phyloP scores from a whole-genome alignment of 2,888 invertebrate species.

The Dryococelus australis region DNA sequence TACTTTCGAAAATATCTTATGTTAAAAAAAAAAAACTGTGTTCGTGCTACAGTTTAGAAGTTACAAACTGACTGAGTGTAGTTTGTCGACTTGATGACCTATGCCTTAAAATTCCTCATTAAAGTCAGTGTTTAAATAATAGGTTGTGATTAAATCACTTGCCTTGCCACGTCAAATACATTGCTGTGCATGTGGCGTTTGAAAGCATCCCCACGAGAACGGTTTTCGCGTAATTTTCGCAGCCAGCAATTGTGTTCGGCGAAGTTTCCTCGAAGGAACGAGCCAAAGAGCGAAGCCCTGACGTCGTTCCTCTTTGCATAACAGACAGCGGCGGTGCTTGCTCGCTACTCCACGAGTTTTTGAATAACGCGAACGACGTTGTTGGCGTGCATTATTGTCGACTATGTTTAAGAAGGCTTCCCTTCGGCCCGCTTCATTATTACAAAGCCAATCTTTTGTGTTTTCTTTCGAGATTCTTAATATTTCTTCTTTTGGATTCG shows the following conservation, averaged over 20 bases:
- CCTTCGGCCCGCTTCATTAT: constrained; percentile 23
- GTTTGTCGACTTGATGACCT: too few species aligned
- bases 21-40: too few species aligned
- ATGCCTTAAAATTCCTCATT: too few species aligned
- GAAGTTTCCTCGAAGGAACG: neutral
- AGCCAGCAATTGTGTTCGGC: neutral
- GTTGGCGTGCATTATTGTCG: constrained; percentile 22
- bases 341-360: neutral
- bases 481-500: constrained; percentile 22
- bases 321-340: neutral
- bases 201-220: neutral
- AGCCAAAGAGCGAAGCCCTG: neutral
- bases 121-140: too few species aligned
- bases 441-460: constrained; percentile 31
- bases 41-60: too few species aligned
- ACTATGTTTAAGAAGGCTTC: constrained; percentile 25
- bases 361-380: neutral
- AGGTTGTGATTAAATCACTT: too few species aligned
- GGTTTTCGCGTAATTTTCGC: neutral
- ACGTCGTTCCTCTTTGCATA: neutral
- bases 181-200: neutral
- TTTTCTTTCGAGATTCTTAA: constrained; percentile 24
- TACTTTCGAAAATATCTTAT: too few species aligned
- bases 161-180: too few species aligned
- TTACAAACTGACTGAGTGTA: too few species aligned